A percentile compares a stretch with the other conserved stretches of the same genome.
phyloP scores from a whole-genome alignment of 1,140 invertebrate genomes.

The Lepidurus couesii region DNA sequence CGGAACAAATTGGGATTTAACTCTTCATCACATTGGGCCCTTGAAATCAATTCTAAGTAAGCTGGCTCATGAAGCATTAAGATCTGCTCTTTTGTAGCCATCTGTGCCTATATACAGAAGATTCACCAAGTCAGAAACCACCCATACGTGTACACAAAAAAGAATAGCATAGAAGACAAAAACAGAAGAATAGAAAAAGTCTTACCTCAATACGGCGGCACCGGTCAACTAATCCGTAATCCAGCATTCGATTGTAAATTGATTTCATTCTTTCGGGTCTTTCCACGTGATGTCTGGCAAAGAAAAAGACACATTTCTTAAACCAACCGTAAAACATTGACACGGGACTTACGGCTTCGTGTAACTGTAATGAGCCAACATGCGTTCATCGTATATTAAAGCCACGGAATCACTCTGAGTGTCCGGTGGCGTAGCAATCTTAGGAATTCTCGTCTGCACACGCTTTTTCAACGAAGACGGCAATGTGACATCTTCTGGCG shows the following conservation, averaged over 20 bases:
- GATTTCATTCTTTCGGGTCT: constrained; percentile 62
- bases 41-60: constrained; percentile 60
- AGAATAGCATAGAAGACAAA: background rate
- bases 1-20: background rate
- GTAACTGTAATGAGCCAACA: constrained; percentile 65
- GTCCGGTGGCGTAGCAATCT: constrained; percentile 52
- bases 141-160: constrained; percentile 30
- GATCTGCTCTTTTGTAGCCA: constrained; percentile 36
- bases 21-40: constrained; percentile 47
- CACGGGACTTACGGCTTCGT: constrained; percentile 52
- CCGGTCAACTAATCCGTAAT: constrained; percentile 59
- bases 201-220: constrained; percentile 50
- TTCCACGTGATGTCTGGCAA: constrained; percentile 56
- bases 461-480: background rate
- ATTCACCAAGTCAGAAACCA: background rate
- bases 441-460: background rate
- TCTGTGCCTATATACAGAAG: constrained; percentile 37
- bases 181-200: constrained; percentile 28
- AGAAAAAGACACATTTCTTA: background rate
- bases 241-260: constrained; percentile 61
- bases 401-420: constrained; percentile 56
- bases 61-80: constrained; percentile 51
- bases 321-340: constrained; percentile 20
- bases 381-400: constrained; percentile 69
- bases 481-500: background rate